A percentile compares a stretch with the other conserved stretches of the same genome.
Evolutionary conservation across 2,113 vertebrate species (phyloP).

Genomic region (Herpetotheres cachinnans): DNA sequence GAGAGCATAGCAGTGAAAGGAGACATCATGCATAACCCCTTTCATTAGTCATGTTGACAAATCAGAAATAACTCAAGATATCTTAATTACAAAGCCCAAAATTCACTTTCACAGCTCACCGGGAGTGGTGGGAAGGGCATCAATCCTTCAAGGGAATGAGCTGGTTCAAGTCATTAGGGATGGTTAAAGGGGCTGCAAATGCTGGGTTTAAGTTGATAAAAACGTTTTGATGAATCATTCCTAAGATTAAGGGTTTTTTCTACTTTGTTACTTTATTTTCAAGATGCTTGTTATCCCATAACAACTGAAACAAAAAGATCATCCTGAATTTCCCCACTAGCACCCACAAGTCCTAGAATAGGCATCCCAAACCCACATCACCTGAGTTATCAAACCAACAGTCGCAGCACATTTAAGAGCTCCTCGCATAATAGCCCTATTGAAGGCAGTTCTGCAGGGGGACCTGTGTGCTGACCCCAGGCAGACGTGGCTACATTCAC

Average conservation of each 20-base stretch:
- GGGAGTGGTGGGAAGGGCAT: neutral
- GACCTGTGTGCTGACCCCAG: neutral
- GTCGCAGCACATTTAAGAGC: neutral
- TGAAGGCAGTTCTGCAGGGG: neutral
- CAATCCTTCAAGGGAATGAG: neutral
- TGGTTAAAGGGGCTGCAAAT: neutral
- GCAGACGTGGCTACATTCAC: neutral
- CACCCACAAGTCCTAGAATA: neutral
- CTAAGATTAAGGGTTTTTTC: neutral
- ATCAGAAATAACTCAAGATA: conserved; percentile 7
- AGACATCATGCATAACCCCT: neutral
- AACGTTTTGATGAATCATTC: neutral
- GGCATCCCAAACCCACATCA: neutral
- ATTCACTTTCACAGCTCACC: conserved; percentile 13
- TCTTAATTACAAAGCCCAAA: conserved; percentile 21
- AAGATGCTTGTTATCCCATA: neutral
- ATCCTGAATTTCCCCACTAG: neutral
- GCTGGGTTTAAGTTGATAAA: neutral
- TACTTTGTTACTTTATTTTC: neutral
- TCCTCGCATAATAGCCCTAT: neutral
- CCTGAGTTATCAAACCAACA: neutral
- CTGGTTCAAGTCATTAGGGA: neutral
- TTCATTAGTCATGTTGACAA: conserved; percentile 27
- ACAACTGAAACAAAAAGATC: neutral
- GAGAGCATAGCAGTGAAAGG: neutral